Base-by-base conservation (phyloP, 2,888 invertebrate genomes). In the Physocephala rufipes region DNA sequence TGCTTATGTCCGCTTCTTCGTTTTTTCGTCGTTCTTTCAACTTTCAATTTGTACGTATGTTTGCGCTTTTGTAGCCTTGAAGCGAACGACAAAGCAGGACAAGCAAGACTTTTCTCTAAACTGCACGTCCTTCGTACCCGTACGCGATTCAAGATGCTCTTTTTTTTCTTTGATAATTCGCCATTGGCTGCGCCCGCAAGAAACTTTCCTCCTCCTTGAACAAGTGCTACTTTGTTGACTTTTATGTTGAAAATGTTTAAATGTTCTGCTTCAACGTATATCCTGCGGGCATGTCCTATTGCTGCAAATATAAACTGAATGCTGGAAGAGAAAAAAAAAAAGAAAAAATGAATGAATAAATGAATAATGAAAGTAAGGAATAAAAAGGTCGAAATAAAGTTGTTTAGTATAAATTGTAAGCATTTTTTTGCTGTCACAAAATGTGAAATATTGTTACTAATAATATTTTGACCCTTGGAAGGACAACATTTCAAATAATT, bases 341-440 rank as follows among this genome's bases (percentile, higher is more conserved):
- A 47, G 43, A 61, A 55, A 19, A 4, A 55, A 26, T 28, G 58
- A 58, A 24, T 9, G 36, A 36, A 36, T 36, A 9, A 36, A 36
- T 36, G 36, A 36, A 36, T n/a, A 21, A 19, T 19, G 12, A 53
- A 53, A n/a, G 19, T 16, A 21, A n/a, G 24, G 9, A 24, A 9
- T 53, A 24, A 21, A 15, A 53, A 7, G 24, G 53, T 2, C 12
- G 19, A 19, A n/a, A 53, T 49, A 66, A 63, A 70, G 62, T 67
- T 70, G 61, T 45, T 66, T 65, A 70, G 66, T 65, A 71, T 65
- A 65, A 72, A 74, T 71, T 74, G 71, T 72, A 72, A 74, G 69
- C 74, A 74, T 70, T 74, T 36, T 73, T 67, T 70, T 51, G 49
- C 30, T 68, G 71, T 62, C 61, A 64, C 53, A 30, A 63, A 63